A percentile compares a stretch with the other conserved stretches of the same genome.
phyloP scores from a whole-genome alignment of 1,140 invertebrate species.

The Trinorchestia longiramus region DNA sequence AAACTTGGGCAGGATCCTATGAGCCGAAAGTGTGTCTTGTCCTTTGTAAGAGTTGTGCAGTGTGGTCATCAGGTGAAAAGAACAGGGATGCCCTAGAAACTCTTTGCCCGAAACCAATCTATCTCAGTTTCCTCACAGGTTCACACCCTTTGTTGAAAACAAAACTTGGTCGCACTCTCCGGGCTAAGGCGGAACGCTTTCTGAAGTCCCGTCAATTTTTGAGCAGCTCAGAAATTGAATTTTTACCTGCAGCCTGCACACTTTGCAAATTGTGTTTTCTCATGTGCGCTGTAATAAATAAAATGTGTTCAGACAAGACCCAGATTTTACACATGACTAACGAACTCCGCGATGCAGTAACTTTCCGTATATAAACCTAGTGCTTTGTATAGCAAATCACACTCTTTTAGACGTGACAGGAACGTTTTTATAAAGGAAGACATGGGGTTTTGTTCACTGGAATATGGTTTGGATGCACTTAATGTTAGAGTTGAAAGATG shows the following conservation, averaged over 20 bases:
- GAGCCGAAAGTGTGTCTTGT: neutral
- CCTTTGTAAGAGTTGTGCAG: constrained; percentile 8
- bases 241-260: neutral
- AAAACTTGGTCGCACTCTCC: neutral
- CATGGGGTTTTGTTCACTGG: neutral
- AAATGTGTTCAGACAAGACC: neutral
- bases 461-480: no score
- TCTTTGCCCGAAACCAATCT: constrained; percentile 5
- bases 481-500: no score
- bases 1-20: neutral
- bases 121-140: constrained; percentile 27
- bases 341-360: neutral
- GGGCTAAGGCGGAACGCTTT: neutral
- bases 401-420: neutral
- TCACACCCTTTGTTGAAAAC: neutral
- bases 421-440: neutral
- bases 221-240: neutral
- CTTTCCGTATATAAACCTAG: neutral
- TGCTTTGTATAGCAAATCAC: neutral
- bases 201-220: neutral
- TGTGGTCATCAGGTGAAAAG: neutral
- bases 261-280: neutral
- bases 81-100: neutral
- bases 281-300: neutral
- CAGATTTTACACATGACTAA: neutral